These are phyloP conservation scores for Rhineura floridana DNA, from an alignment of 2,113 vertebrate genomes.

Conservation along the genomic window DNA sequence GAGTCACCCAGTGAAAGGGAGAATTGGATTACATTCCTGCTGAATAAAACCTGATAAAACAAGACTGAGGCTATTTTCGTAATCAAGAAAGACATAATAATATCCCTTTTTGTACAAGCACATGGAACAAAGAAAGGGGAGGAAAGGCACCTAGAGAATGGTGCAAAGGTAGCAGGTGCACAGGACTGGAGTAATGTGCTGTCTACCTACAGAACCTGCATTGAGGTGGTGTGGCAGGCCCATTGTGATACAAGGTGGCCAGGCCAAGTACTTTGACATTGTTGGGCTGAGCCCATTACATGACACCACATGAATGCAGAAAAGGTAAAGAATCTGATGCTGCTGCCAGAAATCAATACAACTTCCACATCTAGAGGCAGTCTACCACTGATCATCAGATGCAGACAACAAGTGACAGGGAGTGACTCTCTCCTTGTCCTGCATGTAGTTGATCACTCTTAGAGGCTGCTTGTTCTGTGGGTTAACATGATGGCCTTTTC, in stretches of 20 bases:
- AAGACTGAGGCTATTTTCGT: slow-evolving; percentile 26
- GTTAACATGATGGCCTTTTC: no score
- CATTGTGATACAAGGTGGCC: background rate
- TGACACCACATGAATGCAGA: background rate
- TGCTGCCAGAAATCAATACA: background rate
- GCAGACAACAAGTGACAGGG: no score
- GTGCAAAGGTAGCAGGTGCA: background rate
- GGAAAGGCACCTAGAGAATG: background rate
- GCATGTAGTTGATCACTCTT: no score
- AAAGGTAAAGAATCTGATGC: background rate
- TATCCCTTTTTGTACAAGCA: background rate
- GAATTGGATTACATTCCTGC: slow-evolving; percentile 29
- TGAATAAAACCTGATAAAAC: slow-evolving; percentile 15
- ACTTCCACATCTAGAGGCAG: no score
- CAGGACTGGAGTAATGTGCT: background rate
- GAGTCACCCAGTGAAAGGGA: background rate
- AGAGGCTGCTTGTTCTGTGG: no score
- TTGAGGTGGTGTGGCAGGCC: background rate
- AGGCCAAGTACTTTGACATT: background rate
- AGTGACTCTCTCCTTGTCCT: no score
- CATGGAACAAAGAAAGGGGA: background rate
- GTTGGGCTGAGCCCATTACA: background rate
- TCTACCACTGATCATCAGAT: no score
- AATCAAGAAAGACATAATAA: slow-evolving; percentile 21
- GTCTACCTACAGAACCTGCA: background rate